These are phyloP conservation scores for Himalopsyche tibetana DNA, from an alignment of 2,888 invertebrate genomes.

Conservation along the genomic window DNA sequence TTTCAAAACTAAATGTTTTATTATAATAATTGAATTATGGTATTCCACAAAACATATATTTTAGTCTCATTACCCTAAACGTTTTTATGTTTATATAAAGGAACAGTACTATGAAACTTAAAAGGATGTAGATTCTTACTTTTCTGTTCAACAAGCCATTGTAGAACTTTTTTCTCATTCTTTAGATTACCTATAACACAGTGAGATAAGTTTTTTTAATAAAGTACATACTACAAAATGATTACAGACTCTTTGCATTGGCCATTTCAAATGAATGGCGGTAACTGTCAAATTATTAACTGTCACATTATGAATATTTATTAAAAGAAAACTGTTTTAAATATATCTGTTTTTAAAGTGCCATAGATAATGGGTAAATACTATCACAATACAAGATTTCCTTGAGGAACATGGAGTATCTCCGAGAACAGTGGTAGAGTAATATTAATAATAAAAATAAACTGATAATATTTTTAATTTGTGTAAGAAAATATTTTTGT, in stretches of 20 bases:
- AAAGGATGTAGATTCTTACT: slow-evolving; percentile 87
- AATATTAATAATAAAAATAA: too few species aligned
- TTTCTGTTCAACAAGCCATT: slow-evolving; percentile 97
- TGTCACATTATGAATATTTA: too few species aligned
- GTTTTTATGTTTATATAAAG: slow-evolving; percentile 25
- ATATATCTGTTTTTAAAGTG: too few species aligned
- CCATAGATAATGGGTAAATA: too few species aligned
- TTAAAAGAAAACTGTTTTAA: too few species aligned
- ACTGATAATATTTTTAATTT: too few species aligned
- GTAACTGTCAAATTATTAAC: too few species aligned
- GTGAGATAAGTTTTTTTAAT: slow-evolving; percentile 65
- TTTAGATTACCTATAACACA: slow-evolving; percentile 90
- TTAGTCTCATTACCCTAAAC: slow-evolving; percentile 47
- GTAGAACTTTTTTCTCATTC: slow-evolving; percentile 95
- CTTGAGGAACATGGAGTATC: too few species aligned
- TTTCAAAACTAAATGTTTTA: slow-evolving; percentile 20
- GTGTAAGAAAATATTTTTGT: too few species aligned
- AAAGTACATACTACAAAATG: slow-evolving; percentile 49
- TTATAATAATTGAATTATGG: slow-evolving; percentile 31
- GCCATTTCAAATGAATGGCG: background rate
- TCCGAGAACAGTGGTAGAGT: too few species aligned
- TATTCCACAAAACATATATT: slow-evolving; percentile 39
- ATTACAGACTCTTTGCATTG: background rate
- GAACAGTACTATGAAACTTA: slow-evolving; percentile 45
- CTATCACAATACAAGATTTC: too few species aligned